phyloP scores from a whole-genome alignment of 2,113 vertebrate genomes.

The Spea multiplicata region DNA sequence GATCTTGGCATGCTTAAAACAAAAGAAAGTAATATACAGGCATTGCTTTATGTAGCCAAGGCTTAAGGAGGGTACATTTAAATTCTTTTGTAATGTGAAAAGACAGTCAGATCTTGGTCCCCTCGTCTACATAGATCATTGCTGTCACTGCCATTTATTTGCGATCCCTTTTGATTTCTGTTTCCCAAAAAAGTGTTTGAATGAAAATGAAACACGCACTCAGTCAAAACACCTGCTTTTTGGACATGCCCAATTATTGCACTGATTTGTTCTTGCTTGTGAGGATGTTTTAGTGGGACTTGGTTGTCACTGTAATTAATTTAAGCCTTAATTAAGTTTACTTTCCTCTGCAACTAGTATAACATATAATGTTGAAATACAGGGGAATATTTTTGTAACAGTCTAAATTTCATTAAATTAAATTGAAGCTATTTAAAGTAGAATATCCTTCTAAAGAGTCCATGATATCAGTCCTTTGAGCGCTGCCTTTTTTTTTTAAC shows the following conservation, averaged over 20 bases:
- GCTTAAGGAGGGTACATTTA: constrained; percentile 58
- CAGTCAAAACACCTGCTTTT: constrained; percentile 76
- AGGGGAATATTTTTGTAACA: neutral
- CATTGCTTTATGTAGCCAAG: constrained; percentile 52
- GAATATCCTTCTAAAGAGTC: too few species aligned
- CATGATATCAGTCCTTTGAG: too few species aligned
- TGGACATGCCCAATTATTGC: constrained; percentile 72
- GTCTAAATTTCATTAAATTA: neutral
- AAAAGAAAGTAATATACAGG: constrained; percentile 53
- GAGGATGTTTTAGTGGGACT: constrained; percentile 54
- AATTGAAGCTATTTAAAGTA: too few species aligned
- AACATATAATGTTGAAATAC: neutral
- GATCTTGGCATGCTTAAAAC: constrained; percentile 59
- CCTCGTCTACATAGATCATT: constrained; percentile 65
- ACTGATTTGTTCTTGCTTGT: constrained; percentile 67
- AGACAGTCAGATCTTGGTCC: constrained; percentile 69
- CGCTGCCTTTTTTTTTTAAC: too few species aligned
- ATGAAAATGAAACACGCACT: constrained; percentile 73
- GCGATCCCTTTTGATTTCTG: constrained; percentile 72
- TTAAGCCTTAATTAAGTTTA: constrained; percentile 56
- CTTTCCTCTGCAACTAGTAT: constrained; percentile 52
- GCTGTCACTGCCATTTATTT: constrained; percentile 72
- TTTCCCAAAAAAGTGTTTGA: constrained; percentile 64
- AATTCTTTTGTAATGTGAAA: constrained; percentile 73
- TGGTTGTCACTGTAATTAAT: constrained; percentile 63